phyloP scores from a whole-genome alignment of 2,888 invertebrate species.

The Anaspis maculata region DNA sequence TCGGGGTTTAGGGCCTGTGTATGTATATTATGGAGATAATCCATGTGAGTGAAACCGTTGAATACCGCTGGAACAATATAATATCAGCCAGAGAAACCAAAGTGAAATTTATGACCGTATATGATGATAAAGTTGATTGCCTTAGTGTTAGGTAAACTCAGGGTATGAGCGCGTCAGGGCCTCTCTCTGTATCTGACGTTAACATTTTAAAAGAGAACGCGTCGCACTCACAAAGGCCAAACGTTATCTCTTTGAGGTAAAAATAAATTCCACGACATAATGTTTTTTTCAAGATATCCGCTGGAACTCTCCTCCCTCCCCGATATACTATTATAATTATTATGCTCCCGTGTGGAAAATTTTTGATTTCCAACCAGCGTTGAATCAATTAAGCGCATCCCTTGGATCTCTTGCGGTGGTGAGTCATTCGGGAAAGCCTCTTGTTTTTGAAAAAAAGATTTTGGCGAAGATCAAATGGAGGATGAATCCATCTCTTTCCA shows the following conservation, averaged over 20 bases:
- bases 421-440: no score
- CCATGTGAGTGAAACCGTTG: conserved; percentile 16
- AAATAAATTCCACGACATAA: conserved; percentile 12
- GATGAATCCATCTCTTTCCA: no score
- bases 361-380: no score
- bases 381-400: no score
- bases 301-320: no score
- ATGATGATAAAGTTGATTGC: conserved; percentile 17
- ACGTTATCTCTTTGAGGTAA: conserved; percentile 16
- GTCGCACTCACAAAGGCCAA: conserved; percentile 16
- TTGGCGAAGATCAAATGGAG: no score
- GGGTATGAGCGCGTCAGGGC: conserved; percentile 13
- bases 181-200: conserved; percentile 14
- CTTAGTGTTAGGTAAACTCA: conserved; percentile 17
- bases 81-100: conserved; percentile 16
- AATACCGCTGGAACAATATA: conserved; percentile 16
- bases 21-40: conserved; percentile 9
- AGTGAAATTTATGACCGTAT: conserved; percentile 18
- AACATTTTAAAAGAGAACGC: conserved; percentile 18
- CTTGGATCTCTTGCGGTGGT: no score
- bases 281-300: conserved; percentile 6
- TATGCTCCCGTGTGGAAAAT: no score
- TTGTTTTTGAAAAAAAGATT: no score
- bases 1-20: conserved; percentile 3
- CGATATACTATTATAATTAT: no score